These are phyloP conservation scores for Sapajus apella DNA, from an alignment of 2,113 vertebrate species.

Conservation along the genomic window DNA sequence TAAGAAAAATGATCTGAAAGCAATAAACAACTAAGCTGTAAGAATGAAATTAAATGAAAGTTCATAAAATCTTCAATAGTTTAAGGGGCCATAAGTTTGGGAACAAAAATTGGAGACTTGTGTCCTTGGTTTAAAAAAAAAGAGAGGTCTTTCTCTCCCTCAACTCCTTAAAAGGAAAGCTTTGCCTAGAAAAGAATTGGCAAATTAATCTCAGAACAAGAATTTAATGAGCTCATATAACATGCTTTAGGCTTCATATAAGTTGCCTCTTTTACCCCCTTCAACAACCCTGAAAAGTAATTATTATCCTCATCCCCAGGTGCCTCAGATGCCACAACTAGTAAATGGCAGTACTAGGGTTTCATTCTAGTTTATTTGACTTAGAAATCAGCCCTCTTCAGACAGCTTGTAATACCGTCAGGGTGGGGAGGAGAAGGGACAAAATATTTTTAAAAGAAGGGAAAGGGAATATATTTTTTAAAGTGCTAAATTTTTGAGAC, in stretches of 20 bases:
- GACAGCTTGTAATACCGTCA: background rate
- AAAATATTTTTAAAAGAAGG: background rate
- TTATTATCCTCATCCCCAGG: background rate
- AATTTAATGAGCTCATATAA: conserved; percentile 7
- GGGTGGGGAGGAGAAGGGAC: background rate
- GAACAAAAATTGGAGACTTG: background rate
- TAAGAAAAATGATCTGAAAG: background rate
- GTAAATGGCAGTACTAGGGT: background rate
- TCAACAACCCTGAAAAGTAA: background rate
- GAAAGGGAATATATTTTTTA: background rate
- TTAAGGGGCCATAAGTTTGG: background rate
- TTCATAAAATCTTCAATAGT: background rate
- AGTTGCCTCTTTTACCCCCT: background rate
- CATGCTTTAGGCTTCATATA: background rate
- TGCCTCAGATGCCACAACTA: background rate
- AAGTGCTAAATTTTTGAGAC: background rate
- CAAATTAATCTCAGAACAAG: background rate
- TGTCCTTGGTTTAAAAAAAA: background rate
- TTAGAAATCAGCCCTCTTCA: background rate
- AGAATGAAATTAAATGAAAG: background rate
- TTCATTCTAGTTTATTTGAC: background rate
- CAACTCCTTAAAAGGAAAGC: background rate
- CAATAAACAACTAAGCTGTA: background rate
- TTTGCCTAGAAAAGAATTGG: background rate
- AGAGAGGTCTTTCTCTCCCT: background rate